Conservation (phyloP, 2,888 invertebrate species). For the Habroteleia sp. region DNA sequence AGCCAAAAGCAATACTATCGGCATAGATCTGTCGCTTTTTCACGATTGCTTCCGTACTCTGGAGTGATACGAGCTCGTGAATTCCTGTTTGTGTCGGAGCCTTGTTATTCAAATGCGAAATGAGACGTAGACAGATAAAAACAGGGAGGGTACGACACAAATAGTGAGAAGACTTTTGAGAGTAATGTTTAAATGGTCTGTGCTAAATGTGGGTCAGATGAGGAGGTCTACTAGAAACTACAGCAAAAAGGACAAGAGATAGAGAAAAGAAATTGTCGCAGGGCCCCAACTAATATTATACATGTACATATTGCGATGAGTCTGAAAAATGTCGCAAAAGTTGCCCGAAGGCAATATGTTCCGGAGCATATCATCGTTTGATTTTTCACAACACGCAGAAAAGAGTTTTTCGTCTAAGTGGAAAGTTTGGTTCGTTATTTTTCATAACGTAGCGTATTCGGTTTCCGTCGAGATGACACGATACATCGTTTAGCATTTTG, state of each 20-base stretch:
- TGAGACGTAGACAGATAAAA: conserved; percentile 45
- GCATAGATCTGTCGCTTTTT: conserved; percentile 55
- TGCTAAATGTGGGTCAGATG: conserved; percentile 67
- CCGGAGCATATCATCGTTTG: conserved; percentile 34
- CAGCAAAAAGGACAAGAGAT: conserved; percentile 7
- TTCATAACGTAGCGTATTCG: conserved; percentile 43
- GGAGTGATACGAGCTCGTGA: conserved; percentile 63
- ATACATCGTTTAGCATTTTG: conserved; percentile 40
- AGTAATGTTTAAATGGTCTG: conserved; percentile 64
- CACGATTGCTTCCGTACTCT: conserved; percentile 56
- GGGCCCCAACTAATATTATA: no score
- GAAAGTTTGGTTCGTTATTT: conserved; percentile 63
- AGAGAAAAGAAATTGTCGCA: conserved; percentile 2
- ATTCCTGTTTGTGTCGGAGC: conserved; percentile 67
- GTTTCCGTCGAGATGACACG: conserved; percentile 32
- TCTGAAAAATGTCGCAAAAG: conserved; percentile 23
- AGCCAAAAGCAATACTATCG: conserved; percentile 56
- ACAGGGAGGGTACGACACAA: conserved; percentile 53
- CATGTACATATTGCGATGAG: conserved; percentile 26
- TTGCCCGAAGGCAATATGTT: conserved; percentile 17
- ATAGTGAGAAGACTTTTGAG: conserved; percentile 48
- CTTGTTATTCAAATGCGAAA: conserved; percentile 68
- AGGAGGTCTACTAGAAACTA: conserved; percentile 8
- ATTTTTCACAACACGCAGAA: conserved; percentile 38
- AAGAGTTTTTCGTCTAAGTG: conserved; percentile 48